These are phyloP conservation scores for Poecilia velifera DNA, from an alignment of 2,797 vertebrate genomes.

Conservation along the genomic window DNA sequence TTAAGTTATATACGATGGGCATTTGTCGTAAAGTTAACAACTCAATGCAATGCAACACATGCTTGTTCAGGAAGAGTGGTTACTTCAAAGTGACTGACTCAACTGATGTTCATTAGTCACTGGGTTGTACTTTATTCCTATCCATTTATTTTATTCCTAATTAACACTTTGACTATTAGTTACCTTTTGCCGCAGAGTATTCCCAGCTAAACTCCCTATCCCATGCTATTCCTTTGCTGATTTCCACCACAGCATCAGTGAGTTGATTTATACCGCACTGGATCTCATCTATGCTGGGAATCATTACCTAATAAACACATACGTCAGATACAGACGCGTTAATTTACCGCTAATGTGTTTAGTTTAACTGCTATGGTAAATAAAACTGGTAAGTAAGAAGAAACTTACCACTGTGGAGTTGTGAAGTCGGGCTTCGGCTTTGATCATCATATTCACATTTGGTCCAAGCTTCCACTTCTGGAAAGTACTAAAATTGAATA, in stretches of 20 bases:
- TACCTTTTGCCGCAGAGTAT: conserved; percentile 28
- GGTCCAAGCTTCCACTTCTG: conserved; percentile 39
- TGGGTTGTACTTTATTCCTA: not conserved
- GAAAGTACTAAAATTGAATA: conserved; percentile 25
- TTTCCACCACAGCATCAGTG: conserved; percentile 81
- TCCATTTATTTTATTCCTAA: not conserved
- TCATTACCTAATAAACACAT: conserved; percentile 75
- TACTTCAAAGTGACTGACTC: not conserved
- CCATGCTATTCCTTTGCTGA: conserved; percentile 83
- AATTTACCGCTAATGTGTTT: not conserved
- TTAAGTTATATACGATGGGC: not conserved
- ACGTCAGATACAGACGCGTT: not conserved
- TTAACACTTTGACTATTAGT: conserved; percentile 3
- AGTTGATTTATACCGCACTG: conserved; percentile 81
- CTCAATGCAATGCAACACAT: not conserved
- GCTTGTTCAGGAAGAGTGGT: not conserved
- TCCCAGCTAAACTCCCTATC: conserved; percentile 62
- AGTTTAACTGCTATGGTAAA: not conserved
- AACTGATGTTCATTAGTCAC: not conserved
- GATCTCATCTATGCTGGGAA: conserved; percentile 83
- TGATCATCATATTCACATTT: conserved; percentile 73
- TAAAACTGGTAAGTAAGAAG: not conserved
- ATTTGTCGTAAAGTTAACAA: not conserved
- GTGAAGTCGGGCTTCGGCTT: conserved; percentile 81
- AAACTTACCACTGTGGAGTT: conserved; percentile 80